Conservation (phyloP, 2,797 vertebrate genomes). For the Phylloscopus collybita region DNA sequence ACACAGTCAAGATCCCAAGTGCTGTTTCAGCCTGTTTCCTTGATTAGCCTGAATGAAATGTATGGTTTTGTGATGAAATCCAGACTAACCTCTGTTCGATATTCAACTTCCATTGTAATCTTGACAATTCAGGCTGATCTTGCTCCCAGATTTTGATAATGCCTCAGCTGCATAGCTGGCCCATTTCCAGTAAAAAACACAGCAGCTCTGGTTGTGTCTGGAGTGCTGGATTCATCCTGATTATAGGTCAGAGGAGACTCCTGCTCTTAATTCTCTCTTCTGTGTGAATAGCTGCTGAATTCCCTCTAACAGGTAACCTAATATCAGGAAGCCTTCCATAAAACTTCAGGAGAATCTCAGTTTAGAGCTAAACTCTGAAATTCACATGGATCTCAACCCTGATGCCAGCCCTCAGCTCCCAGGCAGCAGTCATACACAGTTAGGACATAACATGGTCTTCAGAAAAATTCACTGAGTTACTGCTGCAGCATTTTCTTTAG, state of each 20-base stretch:
- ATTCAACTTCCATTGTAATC: background rate
- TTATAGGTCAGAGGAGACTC: background rate
- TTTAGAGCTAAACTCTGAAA: background rate
- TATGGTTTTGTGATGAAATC: background rate
- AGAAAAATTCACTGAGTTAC: background rate
- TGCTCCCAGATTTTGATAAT: background rate
- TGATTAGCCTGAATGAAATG: background rate
- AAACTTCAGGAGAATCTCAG: background rate
- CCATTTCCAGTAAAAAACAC: background rate
- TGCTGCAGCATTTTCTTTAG: background rate
- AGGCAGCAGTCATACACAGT: background rate
- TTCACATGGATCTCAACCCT: accelerated
- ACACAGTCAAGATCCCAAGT: background rate
- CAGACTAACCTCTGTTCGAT: background rate
- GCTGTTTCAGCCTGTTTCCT: background rate
- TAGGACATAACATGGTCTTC: background rate
- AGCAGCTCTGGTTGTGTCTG: background rate
- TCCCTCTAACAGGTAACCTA: background rate
- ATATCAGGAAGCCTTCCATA: background rate
- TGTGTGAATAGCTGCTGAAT: background rate
- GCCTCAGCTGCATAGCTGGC: background rate
- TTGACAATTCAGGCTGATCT: background rate
- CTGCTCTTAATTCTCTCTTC: background rate
- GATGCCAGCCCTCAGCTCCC: background rate
- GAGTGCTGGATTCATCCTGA: background rate